A percentile compares a stretch with the other conserved stretches of the same genome.
Evolutionary conservation across 2,888 invertebrate species (phyloP).

Genomic region (Laspeyria flexula): DNA sequence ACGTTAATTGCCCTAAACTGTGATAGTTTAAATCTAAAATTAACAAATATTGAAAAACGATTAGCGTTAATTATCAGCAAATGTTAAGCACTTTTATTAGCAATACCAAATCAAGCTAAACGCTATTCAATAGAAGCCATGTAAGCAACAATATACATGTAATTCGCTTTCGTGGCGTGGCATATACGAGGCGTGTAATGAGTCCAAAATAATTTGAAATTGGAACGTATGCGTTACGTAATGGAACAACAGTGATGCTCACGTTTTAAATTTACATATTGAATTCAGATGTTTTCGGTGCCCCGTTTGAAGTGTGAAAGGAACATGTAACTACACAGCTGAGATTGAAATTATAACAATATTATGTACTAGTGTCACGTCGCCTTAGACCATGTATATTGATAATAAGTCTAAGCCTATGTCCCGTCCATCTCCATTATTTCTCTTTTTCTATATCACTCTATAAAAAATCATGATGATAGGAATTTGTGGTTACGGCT

Average conservation of each 20-base stretch:
- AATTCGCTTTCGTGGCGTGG: conserved; percentile 17
- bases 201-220: conserved; percentile 29
- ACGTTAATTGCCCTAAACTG: too few relatives aligned
- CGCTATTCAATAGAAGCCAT: conserved; percentile 6
- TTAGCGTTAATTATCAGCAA: too few relatives aligned
- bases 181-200: conserved; percentile 21
- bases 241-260: conserved; percentile 30
- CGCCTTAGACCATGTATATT: too few relatives aligned
- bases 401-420: too few relatives aligned
- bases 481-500: too few relatives aligned
- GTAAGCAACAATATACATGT: not conserved
- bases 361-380: too few relatives aligned
- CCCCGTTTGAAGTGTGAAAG: not conserved
- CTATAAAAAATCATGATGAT: too few relatives aligned
- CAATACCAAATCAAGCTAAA: conserved; percentile 4
- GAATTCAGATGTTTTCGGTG: conserved; percentile 24
- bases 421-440: too few relatives aligned
- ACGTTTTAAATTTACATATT: conserved; percentile 32
- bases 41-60: too few relatives aligned
- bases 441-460: too few relatives aligned
- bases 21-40: too few relatives aligned
- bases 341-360: too few relatives aligned
- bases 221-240: conserved; percentile 22
- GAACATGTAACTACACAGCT: not conserved
- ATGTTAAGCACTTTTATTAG: not conserved